Conservation (phyloP, 2,113 vertebrate genomes). For the Galeopterus variegatus region DNA sequence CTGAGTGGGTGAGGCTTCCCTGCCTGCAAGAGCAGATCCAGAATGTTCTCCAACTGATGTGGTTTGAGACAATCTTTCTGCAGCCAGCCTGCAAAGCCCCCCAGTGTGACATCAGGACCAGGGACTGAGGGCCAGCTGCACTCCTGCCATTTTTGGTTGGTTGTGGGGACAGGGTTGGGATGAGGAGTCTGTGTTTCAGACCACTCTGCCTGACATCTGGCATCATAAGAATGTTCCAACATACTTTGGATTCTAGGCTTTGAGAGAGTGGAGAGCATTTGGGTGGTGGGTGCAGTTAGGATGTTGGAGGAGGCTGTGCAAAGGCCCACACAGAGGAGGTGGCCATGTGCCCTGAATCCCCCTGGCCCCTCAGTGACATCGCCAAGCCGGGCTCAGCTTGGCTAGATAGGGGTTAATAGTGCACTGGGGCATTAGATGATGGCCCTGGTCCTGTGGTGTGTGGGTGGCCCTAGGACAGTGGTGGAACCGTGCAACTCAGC, state of each 20-base stretch:
- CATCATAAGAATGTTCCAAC: neutral
- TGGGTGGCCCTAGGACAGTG: accelerated
- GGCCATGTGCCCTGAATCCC: neutral
- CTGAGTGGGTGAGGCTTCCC: too few species aligned
- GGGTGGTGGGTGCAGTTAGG: too few species aligned
- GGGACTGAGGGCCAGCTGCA: neutral
- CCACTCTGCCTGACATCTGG: neutral
- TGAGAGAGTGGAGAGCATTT: neutral
- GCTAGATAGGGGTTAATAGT: neutral
- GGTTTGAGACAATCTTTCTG: too few species aligned
- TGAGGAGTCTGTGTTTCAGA: neutral
- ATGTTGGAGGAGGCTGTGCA: neutral
- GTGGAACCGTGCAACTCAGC: neutral
- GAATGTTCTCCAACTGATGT: neutral
- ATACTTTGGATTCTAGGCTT: neutral
- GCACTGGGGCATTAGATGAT: too few species aligned
- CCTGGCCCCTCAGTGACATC: too few species aligned
- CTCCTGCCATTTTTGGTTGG: neutral
- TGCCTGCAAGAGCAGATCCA: neutral
- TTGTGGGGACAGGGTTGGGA: too few species aligned
- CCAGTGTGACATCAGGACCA: accelerated
- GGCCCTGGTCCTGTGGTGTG: neutral
- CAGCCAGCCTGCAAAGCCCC: neutral
- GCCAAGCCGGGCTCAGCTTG: neutral
- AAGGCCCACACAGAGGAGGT: neutral